A percentile compares a stretch with the other conserved stretches of the same genome.
Conservation (phyloP, 1,140 invertebrate genomes). For the Laupala kohalensis region DNA sequence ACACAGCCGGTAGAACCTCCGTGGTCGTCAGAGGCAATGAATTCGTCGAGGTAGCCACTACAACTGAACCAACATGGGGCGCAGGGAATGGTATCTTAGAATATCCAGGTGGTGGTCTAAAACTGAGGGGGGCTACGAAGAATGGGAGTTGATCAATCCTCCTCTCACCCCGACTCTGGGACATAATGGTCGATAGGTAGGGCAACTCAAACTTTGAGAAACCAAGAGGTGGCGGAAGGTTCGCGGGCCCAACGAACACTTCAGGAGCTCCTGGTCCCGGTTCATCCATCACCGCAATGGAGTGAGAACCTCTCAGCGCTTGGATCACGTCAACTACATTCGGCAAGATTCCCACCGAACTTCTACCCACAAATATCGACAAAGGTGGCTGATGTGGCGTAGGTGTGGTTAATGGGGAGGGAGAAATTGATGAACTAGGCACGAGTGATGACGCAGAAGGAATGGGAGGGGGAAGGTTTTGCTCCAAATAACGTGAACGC, state of each 20-base stretch:
- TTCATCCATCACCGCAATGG: conserved; percentile 60
- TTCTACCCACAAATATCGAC: conserved; percentile 56
- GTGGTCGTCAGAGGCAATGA: conserved; percentile 6
- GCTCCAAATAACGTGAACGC: neutral
- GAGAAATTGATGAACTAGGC: neutral
- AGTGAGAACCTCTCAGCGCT: conserved; percentile 50
- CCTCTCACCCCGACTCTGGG: conserved; percentile 46
- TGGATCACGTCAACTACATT: conserved; percentile 53
- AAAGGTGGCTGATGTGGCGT: conserved; percentile 64
- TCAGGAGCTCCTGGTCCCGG: conserved; percentile 48
- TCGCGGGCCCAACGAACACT: conserved; percentile 67
- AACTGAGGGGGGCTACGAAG: conserved; percentile 70
- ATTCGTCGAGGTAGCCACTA: conserved; percentile 34
- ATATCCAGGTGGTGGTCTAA: conserved; percentile 62
- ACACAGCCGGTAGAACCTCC: conserved; percentile 17
- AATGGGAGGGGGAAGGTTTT: neutral
- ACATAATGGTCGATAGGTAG: conserved; percentile 59
- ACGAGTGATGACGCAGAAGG: neutral
- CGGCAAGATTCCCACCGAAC: conserved; percentile 28
- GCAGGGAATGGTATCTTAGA: conserved; percentile 70
- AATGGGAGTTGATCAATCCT: conserved; percentile 62
- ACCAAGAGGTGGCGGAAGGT: conserved; percentile 48
- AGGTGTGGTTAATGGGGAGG: conserved; percentile 17
- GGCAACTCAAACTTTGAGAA: conserved; percentile 70
- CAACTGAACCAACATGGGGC: conserved; percentile 70